Percentiles rank a stretch among this genome's conserved stretches.
Conservation (phyloP, 1,140 invertebrate species). For the Achatina immaculata region DNA sequence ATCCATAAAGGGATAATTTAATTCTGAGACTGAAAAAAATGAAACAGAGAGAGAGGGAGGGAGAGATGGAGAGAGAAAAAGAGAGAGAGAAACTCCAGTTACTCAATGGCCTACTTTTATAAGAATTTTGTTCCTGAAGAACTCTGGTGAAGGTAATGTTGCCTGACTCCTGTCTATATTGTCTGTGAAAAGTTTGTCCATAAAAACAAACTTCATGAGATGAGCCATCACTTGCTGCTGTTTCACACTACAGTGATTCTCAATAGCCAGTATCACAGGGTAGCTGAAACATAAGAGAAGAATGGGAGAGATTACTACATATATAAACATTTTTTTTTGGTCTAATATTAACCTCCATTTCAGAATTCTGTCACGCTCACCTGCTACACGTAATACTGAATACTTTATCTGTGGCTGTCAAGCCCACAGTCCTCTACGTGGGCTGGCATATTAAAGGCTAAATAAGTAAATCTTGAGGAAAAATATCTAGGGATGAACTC, state of each 20-base stretch:
- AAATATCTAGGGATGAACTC: no score
- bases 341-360: neutral
- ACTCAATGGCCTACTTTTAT: constrained; percentile 62
- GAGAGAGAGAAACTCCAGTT: no score
- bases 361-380: neutral
- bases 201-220: constrained; percentile 84
- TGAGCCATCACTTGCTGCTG: constrained; percentile 81
- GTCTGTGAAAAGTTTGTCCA: constrained; percentile 58
- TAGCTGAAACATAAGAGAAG: constrained; percentile 71
- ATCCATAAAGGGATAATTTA: no score
- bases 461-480: no score
- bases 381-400: neutral
- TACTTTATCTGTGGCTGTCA: neutral
- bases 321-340: neutral
- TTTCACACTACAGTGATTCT: constrained; percentile 93
- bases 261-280: constrained; percentile 96
- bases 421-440: no score
- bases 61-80: no score
- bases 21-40: no score
- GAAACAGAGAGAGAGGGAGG: no score
- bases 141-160: constrained; percentile 60
- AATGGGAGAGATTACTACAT: no score
- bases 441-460: no score
- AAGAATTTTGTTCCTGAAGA: constrained; percentile 59
- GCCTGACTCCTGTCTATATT: constrained; percentile 48